Percentiles rank a stretch among this genome's conserved stretches.
phyloP scores from a whole-genome alignment of 2,113 vertebrate species.

The Charina bottae region DNA sequence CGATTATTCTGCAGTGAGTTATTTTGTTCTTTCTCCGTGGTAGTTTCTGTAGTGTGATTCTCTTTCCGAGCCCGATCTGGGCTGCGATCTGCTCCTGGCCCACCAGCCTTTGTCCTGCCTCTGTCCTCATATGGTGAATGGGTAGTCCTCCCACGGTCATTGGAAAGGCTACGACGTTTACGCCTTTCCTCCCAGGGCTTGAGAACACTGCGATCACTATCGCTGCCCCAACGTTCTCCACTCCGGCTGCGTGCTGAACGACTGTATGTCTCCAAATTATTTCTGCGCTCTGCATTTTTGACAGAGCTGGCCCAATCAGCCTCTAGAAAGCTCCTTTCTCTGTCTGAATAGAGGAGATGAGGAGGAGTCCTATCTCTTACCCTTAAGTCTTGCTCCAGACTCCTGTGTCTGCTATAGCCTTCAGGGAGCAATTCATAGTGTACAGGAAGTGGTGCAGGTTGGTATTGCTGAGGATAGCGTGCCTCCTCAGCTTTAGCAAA shows the following conservation, averaged over 20 bases:
- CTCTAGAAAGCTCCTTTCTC: slow-evolving; percentile 84
- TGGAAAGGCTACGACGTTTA: slow-evolving; percentile 84
- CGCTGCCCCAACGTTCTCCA: slow-evolving; percentile 87
- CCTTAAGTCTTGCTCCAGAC: slow-evolving; percentile 89
- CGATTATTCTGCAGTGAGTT: slow-evolving; percentile 82
- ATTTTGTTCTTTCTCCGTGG: slow-evolving; percentile 80
- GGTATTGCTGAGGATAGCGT: slow-evolving; percentile 82
- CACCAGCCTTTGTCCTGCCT: slow-evolving; percentile 78
- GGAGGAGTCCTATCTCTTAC: slow-evolving; percentile 86
- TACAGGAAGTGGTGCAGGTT: slow-evolving; percentile 80
- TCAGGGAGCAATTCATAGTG: slow-evolving; percentile 89
- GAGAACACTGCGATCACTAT: slow-evolving; percentile 74
- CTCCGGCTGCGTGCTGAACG: slow-evolving; percentile 87
- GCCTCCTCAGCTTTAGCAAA: slow-evolving; percentile 95
- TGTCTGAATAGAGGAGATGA: slow-evolving; percentile 83
- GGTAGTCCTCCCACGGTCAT: slow-evolving; percentile 75
- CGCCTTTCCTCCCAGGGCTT: slow-evolving; percentile 85
- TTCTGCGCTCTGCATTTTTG: slow-evolving; percentile 83
- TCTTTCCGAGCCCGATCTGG: slow-evolving; percentile 84
- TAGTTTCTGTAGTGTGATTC: slow-evolving; percentile 84
- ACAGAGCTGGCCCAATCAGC: slow-evolving; percentile 87
- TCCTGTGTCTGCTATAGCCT: slow-evolving; percentile 84
- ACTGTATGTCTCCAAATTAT: slow-evolving; percentile 82
- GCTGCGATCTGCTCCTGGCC: slow-evolving; percentile 81
- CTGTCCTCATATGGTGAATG: slow-evolving; percentile 81